phyloP scores from a whole-genome alignment of 2,113 vertebrate species.

The Myiozetetes cayanensis region DNA sequence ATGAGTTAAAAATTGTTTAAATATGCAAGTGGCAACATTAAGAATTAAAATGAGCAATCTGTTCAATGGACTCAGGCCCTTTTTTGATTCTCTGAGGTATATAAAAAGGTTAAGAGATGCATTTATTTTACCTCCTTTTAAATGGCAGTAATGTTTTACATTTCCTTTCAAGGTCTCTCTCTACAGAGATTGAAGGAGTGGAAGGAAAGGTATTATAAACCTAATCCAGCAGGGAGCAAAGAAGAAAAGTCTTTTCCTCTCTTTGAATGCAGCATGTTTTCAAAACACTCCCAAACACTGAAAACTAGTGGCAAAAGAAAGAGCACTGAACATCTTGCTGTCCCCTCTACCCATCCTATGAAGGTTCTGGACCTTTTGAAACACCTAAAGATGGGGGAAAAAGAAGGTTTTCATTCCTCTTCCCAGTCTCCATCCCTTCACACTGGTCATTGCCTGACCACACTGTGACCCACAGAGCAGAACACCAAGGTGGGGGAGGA shows the following conservation, averaged over 20 bases:
- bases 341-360: not conserved
- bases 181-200: not conserved
- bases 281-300: not conserved
- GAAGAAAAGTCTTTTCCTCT: not conserved
- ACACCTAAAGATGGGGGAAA: not conserved
- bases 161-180: not conserved
- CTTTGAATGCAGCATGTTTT: not conserved
- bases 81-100: slow-evolving; percentile 1
- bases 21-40: slow-evolving; percentile 18
- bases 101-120: slow-evolving; percentile 19
- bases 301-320: not conserved
- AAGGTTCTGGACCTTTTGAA: not conserved
- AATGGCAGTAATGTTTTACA: not conserved
- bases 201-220: not conserved
- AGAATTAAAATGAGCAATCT: slow-evolving; percentile 36
- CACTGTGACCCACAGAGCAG: accelerated
- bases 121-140: slow-evolving; percentile 30
- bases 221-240: not conserved
- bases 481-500: not conserved
- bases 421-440: not conserved
- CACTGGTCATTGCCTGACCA: not conserved
- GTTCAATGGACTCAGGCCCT: not conserved
- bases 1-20: not conserved
- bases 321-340: not conserved
- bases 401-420: not conserved